Evolutionary conservation across 2,888 invertebrate species (phyloP), one percentile per base, ranked within the genome.

Genomic region (Spilarctia lutea): DNA sequence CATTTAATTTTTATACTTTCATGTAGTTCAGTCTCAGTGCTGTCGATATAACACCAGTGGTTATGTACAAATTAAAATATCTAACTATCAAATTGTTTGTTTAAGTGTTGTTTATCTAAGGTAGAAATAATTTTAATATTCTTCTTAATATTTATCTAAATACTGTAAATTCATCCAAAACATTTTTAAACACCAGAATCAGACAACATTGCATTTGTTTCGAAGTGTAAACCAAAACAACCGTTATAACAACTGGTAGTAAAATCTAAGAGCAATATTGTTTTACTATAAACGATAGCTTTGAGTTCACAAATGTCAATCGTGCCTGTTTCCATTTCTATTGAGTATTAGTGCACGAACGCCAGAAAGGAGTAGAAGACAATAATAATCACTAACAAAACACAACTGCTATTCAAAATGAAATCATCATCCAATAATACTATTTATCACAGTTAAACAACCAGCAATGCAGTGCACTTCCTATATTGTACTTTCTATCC

Each of bases 401-500:
- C 72, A 74, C 71, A 72, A 76, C 74, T 75, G 79, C 71, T 74
- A 65, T n/a, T 65, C 75, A 65, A 56, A 48, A 74, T 79, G 72
- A 72, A 84, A 79, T 78, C 78, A 81, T 80, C 89, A 10, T 86
- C 87, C 87, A 88, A 88, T 48, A 33, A 86, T 87, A 90, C 90
- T 89, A 88, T 89, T 88, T 87, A 87, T 85, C 85, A 87, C 86
- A 85, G 87, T 88, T 86, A 86, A 89, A 87, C 86, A 88, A 88
- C 86, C 82, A 30, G 60, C 42, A 30, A 63, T 27, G 27, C n/a
- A 39, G 42, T 87, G 82, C 81, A 83, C 81, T 82, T 86, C 81
- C 85, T 87, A 85, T 85, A 86, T 88, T 88, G 84, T 88, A 93
- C 94, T 95, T 95, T 95, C 94, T 91, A 94, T 94, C 94, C 89